Conservation (phyloP, 2,888 invertebrate species). For the Brachypterus glaber region DNA sequence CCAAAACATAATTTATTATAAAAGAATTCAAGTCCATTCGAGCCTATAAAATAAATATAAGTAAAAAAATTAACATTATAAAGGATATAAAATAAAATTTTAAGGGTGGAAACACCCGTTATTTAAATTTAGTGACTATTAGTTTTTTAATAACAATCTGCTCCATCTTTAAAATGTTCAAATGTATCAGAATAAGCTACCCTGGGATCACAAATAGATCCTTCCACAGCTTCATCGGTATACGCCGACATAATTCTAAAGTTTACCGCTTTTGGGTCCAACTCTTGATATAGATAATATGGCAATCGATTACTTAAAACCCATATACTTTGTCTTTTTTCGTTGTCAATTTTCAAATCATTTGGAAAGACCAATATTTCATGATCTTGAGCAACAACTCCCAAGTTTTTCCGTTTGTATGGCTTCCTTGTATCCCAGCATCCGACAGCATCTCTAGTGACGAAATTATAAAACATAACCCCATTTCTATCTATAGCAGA, state of each 20-base stretch:
- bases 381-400: constrained; percentile 51
- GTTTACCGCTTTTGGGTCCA: constrained; percentile 58
- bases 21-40: too few species aligned
- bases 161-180: too few species aligned
- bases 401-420: constrained; percentile 53
- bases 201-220: constrained; percentile 61
- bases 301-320: constrained; percentile 67
- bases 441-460: constrained; percentile 63
- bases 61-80: too few species aligned
- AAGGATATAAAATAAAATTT: too few species aligned
- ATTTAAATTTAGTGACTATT: too few species aligned
- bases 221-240: constrained; percentile 51
- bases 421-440: constrained; percentile 72
- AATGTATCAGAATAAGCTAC: constrained; percentile 21
- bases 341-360: constrained; percentile 67
- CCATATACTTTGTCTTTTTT: constrained; percentile 61
- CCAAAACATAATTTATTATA: too few species aligned
- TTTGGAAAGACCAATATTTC: constrained; percentile 69
- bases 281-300: constrained; percentile 56
- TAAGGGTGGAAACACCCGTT: too few species aligned
- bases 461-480: constrained; percentile 71
- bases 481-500: constrained; percentile 61
- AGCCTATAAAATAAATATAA: too few species aligned
- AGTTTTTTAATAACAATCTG: too few species aligned
- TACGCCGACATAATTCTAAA: constrained; percentile 64